Evolutionary conservation across 2,888 invertebrate genomes (phyloP), one percentile per base, ranked within the genome.

Genomic region (Napeogenes sylphis): DNA sequence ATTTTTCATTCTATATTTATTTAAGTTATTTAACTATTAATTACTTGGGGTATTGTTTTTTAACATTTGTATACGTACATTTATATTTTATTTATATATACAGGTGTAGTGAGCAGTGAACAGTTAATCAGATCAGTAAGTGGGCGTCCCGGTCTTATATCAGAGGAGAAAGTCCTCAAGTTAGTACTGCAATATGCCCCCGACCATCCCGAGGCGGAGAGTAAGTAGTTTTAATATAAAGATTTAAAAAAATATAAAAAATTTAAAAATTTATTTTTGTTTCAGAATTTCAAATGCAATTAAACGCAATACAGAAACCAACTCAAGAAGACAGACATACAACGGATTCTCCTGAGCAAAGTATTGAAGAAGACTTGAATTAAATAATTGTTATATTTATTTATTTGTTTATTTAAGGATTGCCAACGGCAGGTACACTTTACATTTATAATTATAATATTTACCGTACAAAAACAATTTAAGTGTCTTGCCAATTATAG

Each of bases 261-360:
- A 21, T 1, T 21, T 21, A 21, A 14, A 12, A 51, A 55, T 32
- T 53, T 35, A 45, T 59, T 58, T 67, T 63, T 63, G 13, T 76
- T 78, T 14, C 77, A 90, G 90, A 73, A 46, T 82, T 88, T 58
- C 83, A 85, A 68, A 78, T 80, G 57, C 83, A 83, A 66, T 67
- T 90, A 13, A 81, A 79, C 53, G 70, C 73, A 5, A 73, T 88
- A 45, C 81, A 84, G 64, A 78, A 77, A 57, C 76, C 81, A 59
- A 74, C 83, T 35, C 75, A 78, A 45, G 83, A 84, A 51, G 82
- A 84, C n/a, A 73, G 70, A 21, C 71, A 69, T 32, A 77, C 82
- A 30, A 78, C 82, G 2, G 87, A 85, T 46, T 89, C 90, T 5
- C 80, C 84, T 12, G 90, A 90, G 65, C 89, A 85, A 67, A 90